Percentiles rank a stretch among this genome's conserved stretches.
Evolutionary conservation across 2,888 invertebrate species (phyloP).

Genomic region (Brachypalpus laphriformis): DNA sequence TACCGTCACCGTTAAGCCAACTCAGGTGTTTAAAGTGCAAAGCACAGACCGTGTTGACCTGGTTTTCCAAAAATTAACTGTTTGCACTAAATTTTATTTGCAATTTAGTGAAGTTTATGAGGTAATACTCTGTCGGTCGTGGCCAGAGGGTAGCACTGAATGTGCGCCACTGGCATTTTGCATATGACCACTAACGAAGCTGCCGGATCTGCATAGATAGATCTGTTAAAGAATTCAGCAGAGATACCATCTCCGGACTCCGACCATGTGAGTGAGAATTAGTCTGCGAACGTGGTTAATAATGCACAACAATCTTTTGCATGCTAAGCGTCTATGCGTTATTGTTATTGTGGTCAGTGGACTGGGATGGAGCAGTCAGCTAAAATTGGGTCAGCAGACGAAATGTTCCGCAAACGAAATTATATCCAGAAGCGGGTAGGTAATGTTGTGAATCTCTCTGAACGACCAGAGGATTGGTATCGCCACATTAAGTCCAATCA

Average conservation of each 20-base stretch:
- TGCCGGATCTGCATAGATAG: constrained; percentile 6
- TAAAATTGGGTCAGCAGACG: constrained; percentile 67
- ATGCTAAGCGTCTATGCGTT: constrained; percentile 54
- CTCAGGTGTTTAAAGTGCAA: constrained; percentile 32
- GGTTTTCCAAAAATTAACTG: constrained; percentile 54
- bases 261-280: constrained; percentile 55
- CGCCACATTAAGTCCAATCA: constrained; percentile 71
- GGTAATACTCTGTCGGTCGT: constrained; percentile 54
- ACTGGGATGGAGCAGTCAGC: constrained; percentile 20
- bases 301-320: constrained; percentile 63
- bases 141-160: constrained; percentile 42
- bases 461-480: constrained; percentile 32
- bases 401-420: constrained; percentile 69
- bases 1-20: constrained; percentile 10
- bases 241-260: constrained; percentile 43
- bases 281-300: constrained; percentile 69
- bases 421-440: constrained; percentile 48
- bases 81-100: constrained; percentile 65
- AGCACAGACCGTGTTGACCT: constrained; percentile 47
- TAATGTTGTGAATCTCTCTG: constrained; percentile 45
- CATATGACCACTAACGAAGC: constrained; percentile 57
- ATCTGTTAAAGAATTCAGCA: constrained; percentile 6
- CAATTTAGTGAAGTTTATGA: constrained; percentile 64
- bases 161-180: constrained; percentile 42
- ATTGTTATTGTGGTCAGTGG: constrained; percentile 67